Conservation (phyloP, 23 tunicate species). For the Corella eumyota region DNA sequence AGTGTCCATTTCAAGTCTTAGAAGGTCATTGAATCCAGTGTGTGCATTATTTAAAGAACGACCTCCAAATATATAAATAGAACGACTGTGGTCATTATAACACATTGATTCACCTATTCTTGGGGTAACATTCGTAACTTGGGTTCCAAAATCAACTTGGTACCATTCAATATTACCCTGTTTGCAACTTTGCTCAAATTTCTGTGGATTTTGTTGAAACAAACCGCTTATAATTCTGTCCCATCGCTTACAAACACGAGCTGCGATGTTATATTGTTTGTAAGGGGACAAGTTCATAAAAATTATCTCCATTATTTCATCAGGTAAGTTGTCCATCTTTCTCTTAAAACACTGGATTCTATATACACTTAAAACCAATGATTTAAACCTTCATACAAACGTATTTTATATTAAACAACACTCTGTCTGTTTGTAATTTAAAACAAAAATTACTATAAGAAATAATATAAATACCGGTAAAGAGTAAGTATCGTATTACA, state of each 20-base stretch:
- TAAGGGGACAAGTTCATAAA: slow-evolving; percentile 55
- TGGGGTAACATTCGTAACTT: slow-evolving; percentile 12
- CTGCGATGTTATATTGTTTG: slow-evolving; percentile 43
- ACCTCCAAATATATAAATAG: slow-evolving; percentile 75
- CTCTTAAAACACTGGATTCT: too few relatives aligned
- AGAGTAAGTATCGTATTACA: too few relatives aligned
- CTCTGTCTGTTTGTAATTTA: too few relatives aligned
- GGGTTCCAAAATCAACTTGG: background rate
- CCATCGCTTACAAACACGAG: slow-evolving; percentile 74
- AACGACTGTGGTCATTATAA: slow-evolving; percentile 47
- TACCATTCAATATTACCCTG: slow-evolving; percentile 30
- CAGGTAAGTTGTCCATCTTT: slow-evolving; percentile 63
- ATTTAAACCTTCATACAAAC: too few relatives aligned
- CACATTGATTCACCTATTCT: slow-evolving; percentile 25
- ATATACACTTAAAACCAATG: too few relatives aligned
- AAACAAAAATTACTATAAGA: too few relatives aligned
- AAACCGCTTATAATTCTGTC: slow-evolving; percentile 23
- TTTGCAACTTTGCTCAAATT: slow-evolving; percentile 18
- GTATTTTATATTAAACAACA: too few relatives aligned
- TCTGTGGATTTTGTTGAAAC: background rate
- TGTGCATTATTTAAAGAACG: slow-evolving; percentile 17
- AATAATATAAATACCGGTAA: too few relatives aligned
- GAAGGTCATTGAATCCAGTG: slow-evolving; percentile 75
- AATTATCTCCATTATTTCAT: slow-evolving; percentile 52
- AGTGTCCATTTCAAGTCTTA: slow-evolving; percentile 43